Base-by-base conservation (phyloP, 1,140 invertebrate species). In the Drosophila ironensis region DNA sequence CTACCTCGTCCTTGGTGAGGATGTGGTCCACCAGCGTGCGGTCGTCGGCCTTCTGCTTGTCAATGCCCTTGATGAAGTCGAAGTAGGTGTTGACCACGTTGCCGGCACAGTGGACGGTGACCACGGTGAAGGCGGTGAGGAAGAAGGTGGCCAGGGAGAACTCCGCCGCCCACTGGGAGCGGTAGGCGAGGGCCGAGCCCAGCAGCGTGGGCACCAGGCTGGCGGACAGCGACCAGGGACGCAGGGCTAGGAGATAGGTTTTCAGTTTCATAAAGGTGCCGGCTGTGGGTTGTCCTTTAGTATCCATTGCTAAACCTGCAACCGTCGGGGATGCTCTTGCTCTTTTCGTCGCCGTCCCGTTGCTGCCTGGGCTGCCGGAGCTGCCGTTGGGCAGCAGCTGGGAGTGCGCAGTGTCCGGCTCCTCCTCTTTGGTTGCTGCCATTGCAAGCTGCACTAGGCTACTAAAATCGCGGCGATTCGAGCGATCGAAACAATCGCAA, bases 1-100 rank as follows among this genome's bases (percentile, higher is more conserved):
- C 88, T 70, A 90, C 89, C 87, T 90, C 89, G 80, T 90, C 89
- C 66, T 90, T 90, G 28, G 89, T 84, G 40, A 98, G 92, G 71
- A 98, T 94, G 71, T 96, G 94, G 91, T 98, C 97, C 6, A 98
- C 97, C 44, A 98, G 90, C 67, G 96, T 98, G 81, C 97, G 93
- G 88, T 99, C 97, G 81, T 98, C 97, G 75, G 96, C 96, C 91
- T 96, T 97, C 46, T 96, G 93, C 87, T 95, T 96, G 87, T 98
- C 97, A 33, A 98, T 97, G 22, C 97, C 97, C 91, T 97, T 96
- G 4, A 96, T 93, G 89, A 96, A 99, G 91, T 98, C 97, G 89
- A 95, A 98, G 90, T 98, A 98, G 0, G 97, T 98, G 88, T 99
- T 98, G 1, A 99, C 97, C n/a, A 98, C 94, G 91, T 98, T 98